These are phyloP conservation scores for Agapostemon virescens DNA, from an alignment of 2,888 invertebrate species.

Conservation along the genomic window DNA sequence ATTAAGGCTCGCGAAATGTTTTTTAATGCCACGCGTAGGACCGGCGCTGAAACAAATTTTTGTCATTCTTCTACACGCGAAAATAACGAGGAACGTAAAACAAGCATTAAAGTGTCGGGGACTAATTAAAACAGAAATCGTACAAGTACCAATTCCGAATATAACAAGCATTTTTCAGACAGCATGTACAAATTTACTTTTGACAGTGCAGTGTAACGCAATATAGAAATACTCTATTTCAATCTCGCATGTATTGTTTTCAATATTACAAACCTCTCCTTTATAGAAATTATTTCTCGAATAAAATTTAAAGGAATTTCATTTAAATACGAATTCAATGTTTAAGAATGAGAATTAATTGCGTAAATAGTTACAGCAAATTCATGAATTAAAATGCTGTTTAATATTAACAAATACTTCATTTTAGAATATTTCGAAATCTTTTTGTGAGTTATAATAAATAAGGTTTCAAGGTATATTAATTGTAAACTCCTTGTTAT, in stretches of 20 bases:
- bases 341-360: not conserved
- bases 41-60: constrained; percentile 2
- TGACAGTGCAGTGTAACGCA: not conserved
- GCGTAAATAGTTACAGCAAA: not conserved
- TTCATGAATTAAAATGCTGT: not conserved
- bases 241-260: not conserved
- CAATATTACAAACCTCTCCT: not conserved
- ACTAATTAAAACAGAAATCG: constrained; percentile 12
- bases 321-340: not conserved
- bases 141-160: constrained; percentile 8
- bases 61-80: constrained; percentile 1
- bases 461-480: not conserved
- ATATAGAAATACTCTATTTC: not conserved
- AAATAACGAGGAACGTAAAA: constrained; percentile 13
- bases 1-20: not conserved
- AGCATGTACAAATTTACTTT: not conserved
- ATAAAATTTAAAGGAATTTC: not conserved
- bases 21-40: not conserved
- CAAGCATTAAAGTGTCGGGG: not conserved
- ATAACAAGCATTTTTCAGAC: constrained; percentile 11
- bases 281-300: not conserved
- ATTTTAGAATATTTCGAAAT: not conserved
- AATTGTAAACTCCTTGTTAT: not conserved
- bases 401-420: not conserved
- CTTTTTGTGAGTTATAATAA: not conserved